Conservation (phyloP, 2,888 invertebrate species). For the Liodrosophila aerea region DNA sequence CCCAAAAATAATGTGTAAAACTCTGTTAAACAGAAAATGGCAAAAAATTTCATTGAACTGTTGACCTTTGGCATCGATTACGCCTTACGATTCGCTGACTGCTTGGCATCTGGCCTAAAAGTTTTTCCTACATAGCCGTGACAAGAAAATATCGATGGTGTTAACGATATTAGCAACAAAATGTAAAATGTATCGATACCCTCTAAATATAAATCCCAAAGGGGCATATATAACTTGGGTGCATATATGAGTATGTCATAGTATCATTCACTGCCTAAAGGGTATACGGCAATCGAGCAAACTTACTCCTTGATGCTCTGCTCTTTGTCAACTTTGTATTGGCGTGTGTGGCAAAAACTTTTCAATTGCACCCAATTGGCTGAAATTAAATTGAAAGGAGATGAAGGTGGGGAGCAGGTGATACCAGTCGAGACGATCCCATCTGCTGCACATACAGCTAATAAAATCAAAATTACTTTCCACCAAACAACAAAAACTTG, state of each 20-base stretch:
- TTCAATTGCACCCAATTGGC: slow-evolving; percentile 46
- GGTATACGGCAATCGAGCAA: neutral
- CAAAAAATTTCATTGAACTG: slow-evolving; percentile 22
- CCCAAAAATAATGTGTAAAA: no score
- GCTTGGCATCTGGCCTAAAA: slow-evolving; percentile 54
- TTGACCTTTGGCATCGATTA: slow-evolving; percentile 21
- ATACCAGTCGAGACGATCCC: slow-evolving; percentile 35
- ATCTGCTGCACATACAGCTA: slow-evolving; percentile 74
- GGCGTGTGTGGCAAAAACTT: slow-evolving; percentile 53
- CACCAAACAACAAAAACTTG: slow-evolving; percentile 30
- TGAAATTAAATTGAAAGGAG: slow-evolving; percentile 66
- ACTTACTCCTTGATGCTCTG: slow-evolving; percentile 17
- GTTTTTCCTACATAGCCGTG: slow-evolving; percentile 21
- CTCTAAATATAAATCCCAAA: neutral
- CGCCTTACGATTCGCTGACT: slow-evolving; percentile 47
- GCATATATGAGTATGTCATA: neutral
- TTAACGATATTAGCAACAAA: slow-evolving; percentile 52
- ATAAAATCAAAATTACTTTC: slow-evolving; percentile 77
- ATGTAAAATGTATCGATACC: slow-evolving; percentile 36
- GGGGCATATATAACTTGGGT: neutral
- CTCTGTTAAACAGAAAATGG: no score
- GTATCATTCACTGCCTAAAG: neutral
- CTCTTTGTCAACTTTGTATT: slow-evolving; percentile 39
- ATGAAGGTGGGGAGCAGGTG: slow-evolving; percentile 5
- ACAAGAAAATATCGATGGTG: slow-evolving; percentile 51